Evolutionary conservation across 1,140 invertebrate genomes (phyloP).

Genomic region (Vollenhovia emeryi): DNA sequence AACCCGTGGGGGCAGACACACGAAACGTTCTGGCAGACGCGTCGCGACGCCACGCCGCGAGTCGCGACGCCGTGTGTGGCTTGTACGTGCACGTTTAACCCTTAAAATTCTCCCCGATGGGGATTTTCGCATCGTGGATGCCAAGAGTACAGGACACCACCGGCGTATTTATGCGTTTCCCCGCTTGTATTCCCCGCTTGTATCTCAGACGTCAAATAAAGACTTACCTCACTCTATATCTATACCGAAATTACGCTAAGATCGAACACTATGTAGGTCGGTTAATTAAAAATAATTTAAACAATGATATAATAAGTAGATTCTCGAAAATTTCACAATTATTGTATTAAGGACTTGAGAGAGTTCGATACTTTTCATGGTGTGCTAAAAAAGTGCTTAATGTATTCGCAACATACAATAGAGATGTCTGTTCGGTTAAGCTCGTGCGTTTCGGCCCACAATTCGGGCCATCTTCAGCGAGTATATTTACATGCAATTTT

Average conservation of each 20-base stretch:
- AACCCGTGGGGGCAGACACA: conserved; percentile 55
- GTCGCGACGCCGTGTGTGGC: conserved; percentile 16
- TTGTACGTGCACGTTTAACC: conserved; percentile 6
- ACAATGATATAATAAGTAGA: too few relatives aligned
- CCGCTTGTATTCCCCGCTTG: neutral
- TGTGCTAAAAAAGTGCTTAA: too few relatives aligned
- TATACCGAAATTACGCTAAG: too few relatives aligned
- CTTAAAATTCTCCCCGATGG: conserved; percentile 20
- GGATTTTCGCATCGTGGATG: neutral
- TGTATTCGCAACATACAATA: too few relatives aligned
- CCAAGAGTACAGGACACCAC: neutral
- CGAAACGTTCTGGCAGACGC: conserved; percentile 61
- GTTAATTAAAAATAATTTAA: too few relatives aligned
- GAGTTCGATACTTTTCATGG: too few relatives aligned
- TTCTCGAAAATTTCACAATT: too few relatives aligned
- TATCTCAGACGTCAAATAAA: neutral
- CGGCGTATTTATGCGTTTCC: neutral
- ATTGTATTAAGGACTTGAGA: too few relatives aligned
- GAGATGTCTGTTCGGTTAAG: too few relatives aligned
- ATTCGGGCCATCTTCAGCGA: too few relatives aligned
- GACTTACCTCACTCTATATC: neutral
- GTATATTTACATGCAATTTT: too few relatives aligned
- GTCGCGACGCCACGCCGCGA: conserved; percentile 44
- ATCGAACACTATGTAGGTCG: neutral
- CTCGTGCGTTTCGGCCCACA: too few relatives aligned